phyloP scores from a whole-genome alignment of 1,140 invertebrate species.

The Drosophila nannoptera region DNA sequence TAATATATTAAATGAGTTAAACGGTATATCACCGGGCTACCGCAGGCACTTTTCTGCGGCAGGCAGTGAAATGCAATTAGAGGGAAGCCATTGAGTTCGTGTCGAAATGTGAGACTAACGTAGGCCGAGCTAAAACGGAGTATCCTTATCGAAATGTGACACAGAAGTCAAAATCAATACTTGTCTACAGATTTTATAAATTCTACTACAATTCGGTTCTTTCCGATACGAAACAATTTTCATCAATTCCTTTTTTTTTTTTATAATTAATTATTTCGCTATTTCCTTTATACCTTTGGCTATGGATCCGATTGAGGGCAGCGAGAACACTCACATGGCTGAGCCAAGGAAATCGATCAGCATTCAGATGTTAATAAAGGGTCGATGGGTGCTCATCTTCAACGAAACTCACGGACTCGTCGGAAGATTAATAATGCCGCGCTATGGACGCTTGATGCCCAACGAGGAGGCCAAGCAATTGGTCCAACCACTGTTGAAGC shows the following conservation, averaged over 20 bases:
- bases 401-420: neutral
- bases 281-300: no score
- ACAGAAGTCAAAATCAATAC: no score
- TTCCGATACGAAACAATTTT: no score
- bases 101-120: neutral
- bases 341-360: neutral
- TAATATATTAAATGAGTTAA: conserved; percentile 8
- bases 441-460: neutral
- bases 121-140: no score
- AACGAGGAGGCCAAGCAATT: neutral
- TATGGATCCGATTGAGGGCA: neutral
- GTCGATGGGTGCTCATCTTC: conserved; percentile 30
- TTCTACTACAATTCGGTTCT: no score
- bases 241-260: no score
- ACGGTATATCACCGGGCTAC: neutral
- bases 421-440: conserved; percentile 18
- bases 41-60: neutral
- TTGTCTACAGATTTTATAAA: no score
- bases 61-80: conserved; percentile 13
- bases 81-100: neutral
- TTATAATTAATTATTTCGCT: no score
- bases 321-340: neutral
- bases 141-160: no score
- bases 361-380: neutral
- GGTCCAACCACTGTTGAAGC: conserved; percentile 15